These are phyloP conservation scores for Eubasilissa regina DNA, from an alignment of 1,140 invertebrate genomes.

Conservation along the genomic window DNA sequence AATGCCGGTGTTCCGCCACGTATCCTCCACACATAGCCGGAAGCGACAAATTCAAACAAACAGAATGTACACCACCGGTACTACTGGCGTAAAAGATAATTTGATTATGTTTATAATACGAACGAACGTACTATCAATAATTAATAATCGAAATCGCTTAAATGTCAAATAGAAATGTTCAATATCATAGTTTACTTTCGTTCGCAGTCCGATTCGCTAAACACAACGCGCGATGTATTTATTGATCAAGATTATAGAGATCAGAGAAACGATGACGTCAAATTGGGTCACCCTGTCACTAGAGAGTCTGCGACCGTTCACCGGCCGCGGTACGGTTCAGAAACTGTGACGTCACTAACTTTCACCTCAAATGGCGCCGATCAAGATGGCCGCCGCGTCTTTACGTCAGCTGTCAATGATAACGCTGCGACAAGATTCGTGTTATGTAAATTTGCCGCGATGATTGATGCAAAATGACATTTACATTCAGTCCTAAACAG, in stretches of 20 bases:
- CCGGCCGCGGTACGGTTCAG: neutral
- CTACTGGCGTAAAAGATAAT: too few relatives aligned
- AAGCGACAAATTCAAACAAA: too few relatives aligned
- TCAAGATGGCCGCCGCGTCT: constrained; percentile 17
- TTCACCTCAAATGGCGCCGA: neutral
- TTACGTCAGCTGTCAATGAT: constrained; percentile 13
- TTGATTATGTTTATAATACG: too few relatives aligned
- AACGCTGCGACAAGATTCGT: neutral
- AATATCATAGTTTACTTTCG: too few relatives aligned
- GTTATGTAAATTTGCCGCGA: neutral
- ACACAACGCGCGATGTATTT: neutral
- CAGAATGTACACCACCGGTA: too few relatives aligned
- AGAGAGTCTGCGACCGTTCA: neutral
- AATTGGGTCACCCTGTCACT: neutral
- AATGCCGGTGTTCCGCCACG: too few relatives aligned
- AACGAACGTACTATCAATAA: too few relatives aligned
- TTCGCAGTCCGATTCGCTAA: too few relatives aligned
- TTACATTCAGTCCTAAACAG: neutral
- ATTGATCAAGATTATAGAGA: neutral
- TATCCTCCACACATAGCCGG: too few relatives aligned
- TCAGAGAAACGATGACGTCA: neutral
- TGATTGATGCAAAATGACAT: neutral
- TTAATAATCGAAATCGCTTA: too few relatives aligned
- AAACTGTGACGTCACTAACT: neutral
- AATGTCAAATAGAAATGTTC: too few relatives aligned